phyloP scores from a whole-genome alignment of 2,888 invertebrate genomes.

The Tipula helvola region DNA sequence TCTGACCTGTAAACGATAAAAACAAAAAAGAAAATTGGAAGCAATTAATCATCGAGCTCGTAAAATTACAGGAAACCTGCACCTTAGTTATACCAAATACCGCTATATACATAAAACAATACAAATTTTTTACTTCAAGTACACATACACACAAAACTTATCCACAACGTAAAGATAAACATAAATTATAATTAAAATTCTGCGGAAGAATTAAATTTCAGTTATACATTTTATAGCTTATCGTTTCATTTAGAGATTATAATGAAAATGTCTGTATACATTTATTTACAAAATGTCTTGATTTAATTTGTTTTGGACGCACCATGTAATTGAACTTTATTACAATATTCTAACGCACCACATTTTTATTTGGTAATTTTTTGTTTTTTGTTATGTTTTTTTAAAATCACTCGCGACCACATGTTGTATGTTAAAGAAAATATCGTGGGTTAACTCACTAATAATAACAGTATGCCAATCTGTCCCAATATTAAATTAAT shows the following conservation, averaged over 20 bases:
- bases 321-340: too few relatives aligned
- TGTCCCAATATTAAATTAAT: background rate
- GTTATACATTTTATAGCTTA: background rate
- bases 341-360: too few relatives aligned
- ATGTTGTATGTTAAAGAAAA: background rate
- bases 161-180: background rate
- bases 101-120: background rate
- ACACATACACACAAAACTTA: background rate
- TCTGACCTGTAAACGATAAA: background rate
- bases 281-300: background rate
- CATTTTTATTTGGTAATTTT: background rate
- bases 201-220: background rate
- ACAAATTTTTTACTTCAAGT: background rate
- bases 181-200: background rate
- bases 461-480: too few relatives aligned
- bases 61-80: background rate
- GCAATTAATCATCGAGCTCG: background rate
- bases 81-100: background rate
- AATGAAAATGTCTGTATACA: background rate
- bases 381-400: background rate
- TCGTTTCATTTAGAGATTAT: background rate
- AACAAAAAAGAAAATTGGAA: background rate
- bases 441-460: background rate
- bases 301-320: background rate
- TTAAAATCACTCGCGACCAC: background rate